Evolutionary conservation across 2,113 vertebrate species (phyloP), one percentile per base, ranked within the genome.

Genomic region (Sialia sialis): DNA sequence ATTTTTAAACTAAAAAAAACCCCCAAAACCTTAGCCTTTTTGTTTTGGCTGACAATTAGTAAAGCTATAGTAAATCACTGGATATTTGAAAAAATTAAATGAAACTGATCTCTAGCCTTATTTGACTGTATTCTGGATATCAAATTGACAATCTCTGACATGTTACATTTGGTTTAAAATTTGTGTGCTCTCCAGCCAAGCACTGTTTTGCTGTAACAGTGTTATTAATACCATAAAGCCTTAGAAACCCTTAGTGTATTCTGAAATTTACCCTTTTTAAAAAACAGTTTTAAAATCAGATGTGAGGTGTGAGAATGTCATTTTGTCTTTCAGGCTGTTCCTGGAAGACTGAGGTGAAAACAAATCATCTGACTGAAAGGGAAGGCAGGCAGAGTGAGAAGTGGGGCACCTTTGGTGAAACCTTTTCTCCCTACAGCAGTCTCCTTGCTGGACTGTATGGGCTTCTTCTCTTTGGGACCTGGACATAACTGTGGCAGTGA

Each of bases 151-250:
- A 32, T 32, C 49, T 96, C 32, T 84, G 70, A 70, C 68, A 32
- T 20, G 22, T 81, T 84, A 63, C 4, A 62, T 73, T 94, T 79
- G 54, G 46, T 94, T 96, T 89, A 58, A 91, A 84, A 90, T 51
- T 16, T 26, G 26, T 59, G 9, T 0, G 1, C 13, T 77, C 52
- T 93, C 41, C 39, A 93, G 76, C 67, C 52, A 94, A 94, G 34
- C 43, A 13, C 56, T 88, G 72, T 76, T 95, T 94, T 97, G 84
- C 82, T 88, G n/a, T 78, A 81, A 92, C 85, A 78, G 70, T 94
- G 74, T 92, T 91, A 96, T 64, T 85, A 96, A 88, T 96, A 56
- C 38, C 46, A 51, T 96, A 95, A 97, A 97, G 84, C 83, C 95
- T 96, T 95, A 81, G 87, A 94, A 94, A 94, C 95, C 88, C 90